A percentile compares a stretch with the other conserved stretches of the same genome.
phyloP scores from a whole-genome alignment of 2,797 vertebrate species.

The Bradypus variegatus region DNA sequence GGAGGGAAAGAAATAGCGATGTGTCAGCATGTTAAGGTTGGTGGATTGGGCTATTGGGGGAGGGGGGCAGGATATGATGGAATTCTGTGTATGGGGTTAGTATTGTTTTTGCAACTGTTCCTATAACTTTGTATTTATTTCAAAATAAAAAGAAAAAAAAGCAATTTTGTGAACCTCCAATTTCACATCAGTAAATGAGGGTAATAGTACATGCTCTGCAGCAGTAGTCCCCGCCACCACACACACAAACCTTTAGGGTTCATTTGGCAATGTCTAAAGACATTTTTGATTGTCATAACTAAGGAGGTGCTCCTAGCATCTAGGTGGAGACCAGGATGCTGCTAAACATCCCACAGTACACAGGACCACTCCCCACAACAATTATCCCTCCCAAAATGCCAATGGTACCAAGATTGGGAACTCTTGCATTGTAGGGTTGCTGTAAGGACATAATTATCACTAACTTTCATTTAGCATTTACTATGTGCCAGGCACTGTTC shows the following conservation, averaged over 20 bases:
- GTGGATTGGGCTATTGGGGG: too few species aligned
- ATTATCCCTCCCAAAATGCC: background rate
- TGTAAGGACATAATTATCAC: background rate
- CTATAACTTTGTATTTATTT: too few species aligned
- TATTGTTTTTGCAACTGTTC: too few species aligned
- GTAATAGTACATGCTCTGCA: background rate
- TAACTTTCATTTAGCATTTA: background rate
- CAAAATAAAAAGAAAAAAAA: too few species aligned
- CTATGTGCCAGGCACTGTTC: background rate
- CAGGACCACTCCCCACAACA: too few species aligned
- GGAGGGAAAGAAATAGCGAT: too few species aligned
- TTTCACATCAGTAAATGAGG: background rate
- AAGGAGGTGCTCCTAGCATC: background rate
- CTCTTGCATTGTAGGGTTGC: background rate
- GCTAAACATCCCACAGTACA: background rate
- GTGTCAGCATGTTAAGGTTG: too few species aligned
- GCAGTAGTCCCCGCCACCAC: background rate
- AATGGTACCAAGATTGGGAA: background rate
- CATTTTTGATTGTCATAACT: background rate
- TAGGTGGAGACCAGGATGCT: background rate
- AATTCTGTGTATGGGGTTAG: too few species aligned
- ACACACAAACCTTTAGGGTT: background rate
- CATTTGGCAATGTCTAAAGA: background rate
- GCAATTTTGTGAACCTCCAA: background rate
- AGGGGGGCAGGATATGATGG: too few species aligned